Evolutionary conservation across 2,113 vertebrate genomes (phyloP).

Genomic region (Rallus limicola): DNA sequence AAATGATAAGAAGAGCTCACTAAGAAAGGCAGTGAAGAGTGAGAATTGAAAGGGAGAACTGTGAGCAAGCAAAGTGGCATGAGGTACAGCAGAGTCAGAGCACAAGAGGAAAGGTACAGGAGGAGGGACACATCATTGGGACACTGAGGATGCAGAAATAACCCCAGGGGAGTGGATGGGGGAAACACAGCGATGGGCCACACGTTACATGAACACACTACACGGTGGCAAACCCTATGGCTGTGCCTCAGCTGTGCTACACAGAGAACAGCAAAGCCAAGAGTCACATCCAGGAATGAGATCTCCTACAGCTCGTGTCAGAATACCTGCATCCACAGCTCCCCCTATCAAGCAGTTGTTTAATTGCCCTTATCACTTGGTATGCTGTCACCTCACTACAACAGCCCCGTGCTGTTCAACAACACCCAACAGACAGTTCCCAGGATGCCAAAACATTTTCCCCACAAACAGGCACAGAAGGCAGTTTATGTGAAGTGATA

Average conservation of each 20-base stretch:
- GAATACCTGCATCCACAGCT: background rate
- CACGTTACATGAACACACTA: background rate
- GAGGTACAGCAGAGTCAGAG: background rate
- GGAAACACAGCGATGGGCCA: background rate
- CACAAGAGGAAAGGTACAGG: background rate
- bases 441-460: background rate
- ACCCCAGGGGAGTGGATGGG: background rate
- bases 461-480: background rate
- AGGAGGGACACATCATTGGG: background rate
- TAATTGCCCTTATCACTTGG: background rate
- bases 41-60: background rate
- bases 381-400: background rate
- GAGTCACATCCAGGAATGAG: background rate
- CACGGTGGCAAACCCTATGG: background rate
- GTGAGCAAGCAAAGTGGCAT: background rate
- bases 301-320: background rate
- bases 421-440: background rate
- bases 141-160: background rate
- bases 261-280: constrained; percentile 1
- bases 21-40: background rate
- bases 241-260: background rate
- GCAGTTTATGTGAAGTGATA: background rate
- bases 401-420: background rate
- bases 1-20: background rate
- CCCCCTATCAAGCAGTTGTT: background rate